Percentiles rank a stretch among this genome's conserved stretches.
Conservation (phyloP, 1,140 invertebrate genomes). For the Mactra quadrangularis region DNA sequence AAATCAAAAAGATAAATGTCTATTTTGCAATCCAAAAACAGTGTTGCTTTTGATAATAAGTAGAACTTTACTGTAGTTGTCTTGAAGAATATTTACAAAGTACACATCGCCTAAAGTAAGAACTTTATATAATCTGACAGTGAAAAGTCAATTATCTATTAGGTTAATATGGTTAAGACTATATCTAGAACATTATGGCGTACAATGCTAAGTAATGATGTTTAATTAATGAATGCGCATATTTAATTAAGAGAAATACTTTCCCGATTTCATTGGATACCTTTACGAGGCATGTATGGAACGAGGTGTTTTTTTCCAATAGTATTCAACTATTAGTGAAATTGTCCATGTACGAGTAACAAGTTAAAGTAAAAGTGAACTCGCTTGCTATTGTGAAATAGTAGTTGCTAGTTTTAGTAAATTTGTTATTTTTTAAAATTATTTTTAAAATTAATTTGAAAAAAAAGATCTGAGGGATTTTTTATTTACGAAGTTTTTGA, state of each 20-base stretch:
- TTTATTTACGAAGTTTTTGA: no score
- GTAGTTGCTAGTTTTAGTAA: no score
- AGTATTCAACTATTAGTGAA: background rate
- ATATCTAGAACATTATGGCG: background rate
- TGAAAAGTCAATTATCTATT: background rate
- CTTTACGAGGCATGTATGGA: background rate
- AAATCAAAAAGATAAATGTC: no score
- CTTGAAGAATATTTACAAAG: background rate
- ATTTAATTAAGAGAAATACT: background rate
- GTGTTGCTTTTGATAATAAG: background rate
- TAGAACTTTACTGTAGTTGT: constrained; percentile 4
- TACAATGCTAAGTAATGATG: background rate
- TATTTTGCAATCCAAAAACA: no score
- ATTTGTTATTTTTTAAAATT: no score
- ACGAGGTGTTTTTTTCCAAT: constrained; percentile 10
- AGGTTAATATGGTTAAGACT: background rate
- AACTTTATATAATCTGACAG: background rate
- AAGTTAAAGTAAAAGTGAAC: no score
- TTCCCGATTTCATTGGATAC: background rate
- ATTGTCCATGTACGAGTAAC: background rate
- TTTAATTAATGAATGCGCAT: constrained; percentile 38
- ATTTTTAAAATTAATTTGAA: no score
- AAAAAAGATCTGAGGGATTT: no score
- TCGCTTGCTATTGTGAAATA: no score
- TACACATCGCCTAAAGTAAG: background rate